Evolutionary conservation across 2,888 invertebrate species (phyloP), one percentile per base, ranked within the genome.

Genomic region (Apodemia hepburni): DNA sequence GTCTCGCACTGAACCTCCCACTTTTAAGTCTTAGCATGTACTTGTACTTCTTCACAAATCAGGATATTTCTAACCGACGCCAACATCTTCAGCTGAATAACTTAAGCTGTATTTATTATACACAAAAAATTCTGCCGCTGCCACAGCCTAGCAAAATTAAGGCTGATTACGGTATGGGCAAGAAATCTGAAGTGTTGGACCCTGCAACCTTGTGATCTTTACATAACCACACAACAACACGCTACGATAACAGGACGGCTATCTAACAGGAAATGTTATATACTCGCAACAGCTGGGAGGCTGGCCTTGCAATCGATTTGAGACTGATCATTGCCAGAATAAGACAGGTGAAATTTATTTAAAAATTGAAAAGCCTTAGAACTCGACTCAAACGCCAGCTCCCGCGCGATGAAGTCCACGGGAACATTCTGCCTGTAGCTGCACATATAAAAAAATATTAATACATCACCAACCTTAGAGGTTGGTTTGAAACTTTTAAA

Each of bases 381-480:
- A 82, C 91, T 92, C 75, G 95, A 95, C 79, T 95, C 94, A 93
- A 98, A 98, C 82, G 96, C 97, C 94, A 99, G 94, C 93, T 97
- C 96, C 88, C 95, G 94, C 84, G 94, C 92, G 92, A 99, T 93
- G 94, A 95, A 96, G 85, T 95, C 95, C 92, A 98, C 94, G 78
- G 96, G 95, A 93, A 99, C 94, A 88, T 93, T 94, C 92, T 97
- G 98, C 81, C 98, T 98, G 94, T 97, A 98, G 94, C 98, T 98
- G 96, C 85, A 94, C 93, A 92, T 90, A 93, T 78, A 89, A 92
- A 77, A 81, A 81, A 75, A 85, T 73, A 74, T 87, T 89, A 85
- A 77, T 83, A 81, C 79, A 82, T 73, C 73, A 74, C 85, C 85
- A 88, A 84, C 83, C 69, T 33, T 17, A 51, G 15, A 73, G 70